Conservation (phyloP, 2,113 vertebrate genomes). For the Cercopithecus mona region DNA sequence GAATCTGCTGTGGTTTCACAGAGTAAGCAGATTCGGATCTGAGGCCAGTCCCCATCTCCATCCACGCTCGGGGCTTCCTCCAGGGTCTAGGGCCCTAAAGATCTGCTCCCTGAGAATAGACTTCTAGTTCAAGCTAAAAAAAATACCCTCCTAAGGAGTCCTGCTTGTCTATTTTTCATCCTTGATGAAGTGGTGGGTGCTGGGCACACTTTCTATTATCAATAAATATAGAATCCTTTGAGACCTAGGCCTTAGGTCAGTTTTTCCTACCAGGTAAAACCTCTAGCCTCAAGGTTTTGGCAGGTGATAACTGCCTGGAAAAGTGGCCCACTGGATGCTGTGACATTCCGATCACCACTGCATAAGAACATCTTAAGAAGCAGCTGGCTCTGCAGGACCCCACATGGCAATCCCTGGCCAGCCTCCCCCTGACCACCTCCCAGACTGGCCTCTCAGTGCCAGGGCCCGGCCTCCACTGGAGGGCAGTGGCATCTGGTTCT, state of each 20-base stretch:
- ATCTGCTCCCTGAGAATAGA: background rate
- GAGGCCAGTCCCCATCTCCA: background rate
- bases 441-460: background rate
- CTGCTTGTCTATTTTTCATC: background rate
- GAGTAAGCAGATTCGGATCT: background rate
- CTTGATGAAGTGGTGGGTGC: background rate
- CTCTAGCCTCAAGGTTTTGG: background rate
- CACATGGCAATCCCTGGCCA: background rate
- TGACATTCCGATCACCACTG: background rate
- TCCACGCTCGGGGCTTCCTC: background rate
- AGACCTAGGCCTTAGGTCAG: background rate
- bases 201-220: background rate
- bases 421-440: accelerated
- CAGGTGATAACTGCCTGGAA: accelerated
- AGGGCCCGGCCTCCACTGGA: background rate
- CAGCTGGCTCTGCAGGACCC: background rate
- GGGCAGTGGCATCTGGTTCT: constrained; percentile 78
- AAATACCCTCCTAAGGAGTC: background rate
- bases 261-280: background rate
- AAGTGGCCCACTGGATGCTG: background rate
- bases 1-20: background rate
- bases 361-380: background rate
- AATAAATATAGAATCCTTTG: background rate
- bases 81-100: background rate
- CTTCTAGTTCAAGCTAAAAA: background rate